Conservation (phyloP, 2,113 vertebrate genomes). For the Opisthocomus hoazin region DNA sequence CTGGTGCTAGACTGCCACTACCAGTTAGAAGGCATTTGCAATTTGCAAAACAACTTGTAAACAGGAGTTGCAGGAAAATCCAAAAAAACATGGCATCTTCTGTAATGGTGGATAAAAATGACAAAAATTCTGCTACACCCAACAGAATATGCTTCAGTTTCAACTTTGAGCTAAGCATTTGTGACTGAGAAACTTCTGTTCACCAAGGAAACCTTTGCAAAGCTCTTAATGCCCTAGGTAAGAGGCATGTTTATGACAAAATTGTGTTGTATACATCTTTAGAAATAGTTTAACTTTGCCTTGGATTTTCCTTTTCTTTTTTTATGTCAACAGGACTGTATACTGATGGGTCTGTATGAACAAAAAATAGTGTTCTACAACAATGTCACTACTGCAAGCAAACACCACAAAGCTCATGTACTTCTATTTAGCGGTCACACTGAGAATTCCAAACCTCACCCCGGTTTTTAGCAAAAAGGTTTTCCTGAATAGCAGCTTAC, state of each 20-base stretch:
- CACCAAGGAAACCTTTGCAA: neutral
- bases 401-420: neutral
- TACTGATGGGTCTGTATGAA: neutral
- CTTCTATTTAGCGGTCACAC: neutral
- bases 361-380: neutral
- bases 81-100: neutral
- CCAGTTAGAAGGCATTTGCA: neutral
- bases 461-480: neutral
- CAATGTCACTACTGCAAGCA: neutral
- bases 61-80: neutral
- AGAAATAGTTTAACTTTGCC: neutral
- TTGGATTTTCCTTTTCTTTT: neutral
- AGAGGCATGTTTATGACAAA: rapidly evolving
- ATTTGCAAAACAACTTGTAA: neutral
- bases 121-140: neutral
- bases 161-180: neutral
- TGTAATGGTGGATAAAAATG: neutral
- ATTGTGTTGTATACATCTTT: neutral
- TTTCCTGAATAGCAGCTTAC: neutral
- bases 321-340: neutral
- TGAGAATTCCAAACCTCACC: neutral
- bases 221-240: neutral
- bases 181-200: neutral
- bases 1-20: neutral
- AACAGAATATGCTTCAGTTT: neutral